Evolutionary conservation across 2,113 vertebrate species (phyloP).

Genomic region (Corvus moneduloides): DNA sequence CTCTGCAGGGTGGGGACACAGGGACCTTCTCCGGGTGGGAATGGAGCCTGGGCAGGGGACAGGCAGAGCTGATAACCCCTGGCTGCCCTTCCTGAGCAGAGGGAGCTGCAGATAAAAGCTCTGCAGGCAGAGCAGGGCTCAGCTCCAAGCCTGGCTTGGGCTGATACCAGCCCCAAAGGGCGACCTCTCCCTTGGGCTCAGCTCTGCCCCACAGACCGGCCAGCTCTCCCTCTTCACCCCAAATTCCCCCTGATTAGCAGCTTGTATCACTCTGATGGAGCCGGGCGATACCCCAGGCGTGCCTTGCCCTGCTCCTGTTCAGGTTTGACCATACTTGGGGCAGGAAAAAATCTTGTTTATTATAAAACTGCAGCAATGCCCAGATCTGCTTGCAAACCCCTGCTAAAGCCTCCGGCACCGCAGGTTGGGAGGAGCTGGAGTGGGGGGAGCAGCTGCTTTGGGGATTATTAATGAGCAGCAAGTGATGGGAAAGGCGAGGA

Average conservation of each 20-base stretch:
- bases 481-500: conserved; percentile 65
- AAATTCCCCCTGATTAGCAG: neutral
- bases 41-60: neutral
- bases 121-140: neutral
- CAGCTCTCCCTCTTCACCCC: neutral
- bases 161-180: conserved; percentile 12
- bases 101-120: conserved; percentile 19
- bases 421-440: conserved; percentile 30
- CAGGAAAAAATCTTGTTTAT: neutral
- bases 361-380: neutral
- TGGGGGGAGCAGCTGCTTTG: conserved; percentile 62
- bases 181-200: neutral
- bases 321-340: neutral
- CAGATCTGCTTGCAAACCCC: neutral
- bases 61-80: neutral
- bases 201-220: neutral
- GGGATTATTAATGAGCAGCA: conserved; percentile 68
- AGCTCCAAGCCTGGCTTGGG: conserved; percentile 4
- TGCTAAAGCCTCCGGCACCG: neutral
- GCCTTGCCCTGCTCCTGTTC: neutral
- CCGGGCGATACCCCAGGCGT: rapidly evolving
- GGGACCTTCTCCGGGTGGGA: neutral
- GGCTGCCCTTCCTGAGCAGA: neutral
- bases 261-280: neutral
- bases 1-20: neutral